A percentile compares a stretch with the other conserved stretches of the same genome.
phyloP scores from a whole-genome alignment of 2,113 vertebrate species.

The Neolamprologus cancellatus region DNA sequence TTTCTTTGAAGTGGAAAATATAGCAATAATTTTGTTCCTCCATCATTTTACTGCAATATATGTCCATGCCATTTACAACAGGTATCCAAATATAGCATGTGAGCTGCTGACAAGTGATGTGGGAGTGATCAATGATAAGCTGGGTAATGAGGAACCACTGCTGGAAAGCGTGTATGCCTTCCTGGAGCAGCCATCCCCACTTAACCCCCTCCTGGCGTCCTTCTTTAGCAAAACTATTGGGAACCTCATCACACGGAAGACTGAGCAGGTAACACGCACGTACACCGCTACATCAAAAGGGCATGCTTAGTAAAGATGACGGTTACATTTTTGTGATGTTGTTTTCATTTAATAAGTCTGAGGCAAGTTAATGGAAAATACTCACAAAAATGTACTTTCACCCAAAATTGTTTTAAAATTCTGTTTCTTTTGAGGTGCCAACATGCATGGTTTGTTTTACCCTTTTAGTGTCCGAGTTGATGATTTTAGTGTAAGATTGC shows the following conservation, averaged over 20 bases:
- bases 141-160: slow-evolving; percentile 86
- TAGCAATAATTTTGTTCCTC: background rate
- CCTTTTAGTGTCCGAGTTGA: background rate
- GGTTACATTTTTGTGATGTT: background rate
- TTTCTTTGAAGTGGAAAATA: background rate
- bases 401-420: background rate
- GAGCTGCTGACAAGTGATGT: slow-evolving; percentile 93
- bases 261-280: slow-evolving; percentile 80
- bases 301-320: background rate
- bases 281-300: background rate
- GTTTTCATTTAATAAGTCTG: background rate
- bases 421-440: background rate
- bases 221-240: slow-evolving; percentile 98
- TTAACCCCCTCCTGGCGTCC: slow-evolving; percentile 94
- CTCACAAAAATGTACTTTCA: background rate
- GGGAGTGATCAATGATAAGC: slow-evolving; percentile 89
- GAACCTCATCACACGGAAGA: slow-evolving; percentile 91
- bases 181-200: slow-evolving; percentile 84
- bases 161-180: slow-evolving; percentile 86
- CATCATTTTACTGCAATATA: background rate
- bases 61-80: slow-evolving; percentile 40
- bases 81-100: slow-evolving; percentile 91
- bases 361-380: background rate
- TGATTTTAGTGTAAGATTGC: background rate
- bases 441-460: background rate